Base-by-base conservation (phyloP, 2,888 invertebrate genomes). In the Diachrysia chrysitis region DNA sequence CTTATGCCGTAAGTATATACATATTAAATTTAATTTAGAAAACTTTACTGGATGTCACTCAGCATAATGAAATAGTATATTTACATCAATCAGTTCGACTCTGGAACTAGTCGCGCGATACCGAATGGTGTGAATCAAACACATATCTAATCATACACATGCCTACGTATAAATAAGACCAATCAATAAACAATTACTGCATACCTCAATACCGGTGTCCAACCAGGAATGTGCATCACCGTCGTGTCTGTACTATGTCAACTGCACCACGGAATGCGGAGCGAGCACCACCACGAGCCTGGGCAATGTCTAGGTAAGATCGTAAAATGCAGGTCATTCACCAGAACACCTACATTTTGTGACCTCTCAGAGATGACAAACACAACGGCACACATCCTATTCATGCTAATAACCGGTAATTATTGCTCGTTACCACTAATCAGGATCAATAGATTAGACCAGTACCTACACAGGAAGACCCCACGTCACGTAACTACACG, bases 391-490 rank as follows among this genome's bases (percentile, higher is more conserved):
- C 14, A 35, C 35, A 35, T 37, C 37, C 37, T 37, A 16, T 32
- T 32, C 2, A 37, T 16, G 37, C 37, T 37, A 37, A 37, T 37
- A 37, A 37, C 16, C 61, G 63, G 55, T 64, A 60, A 81, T 75
- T 53, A 75, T 17, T 7, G 21, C 57, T 69, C 51, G 57, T 66
- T 63, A 54, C 46, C 48, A 37, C 16, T 59, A 5, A 16, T 14
- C 19, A 66, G 25, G 55, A 23, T 37, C 51, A 14, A 35, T 42
- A 12, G 32, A 42, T 5, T 55, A 29, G 17, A 21, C 17, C n/a
- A 35, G 56, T 63, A 42, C n/a, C n/a, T n/a, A n/a, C 60, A 68
- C 63, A 71, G 82, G 76, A 81, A 54, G 63, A 66, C 37, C 54
- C 61, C 59, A 61, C 71, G 37, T 9, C 21, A 23, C 19, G 10